Evolutionary conservation across 2,888 invertebrate genomes (phyloP).

Genomic region (Sphaeridia pumilis): DNA sequence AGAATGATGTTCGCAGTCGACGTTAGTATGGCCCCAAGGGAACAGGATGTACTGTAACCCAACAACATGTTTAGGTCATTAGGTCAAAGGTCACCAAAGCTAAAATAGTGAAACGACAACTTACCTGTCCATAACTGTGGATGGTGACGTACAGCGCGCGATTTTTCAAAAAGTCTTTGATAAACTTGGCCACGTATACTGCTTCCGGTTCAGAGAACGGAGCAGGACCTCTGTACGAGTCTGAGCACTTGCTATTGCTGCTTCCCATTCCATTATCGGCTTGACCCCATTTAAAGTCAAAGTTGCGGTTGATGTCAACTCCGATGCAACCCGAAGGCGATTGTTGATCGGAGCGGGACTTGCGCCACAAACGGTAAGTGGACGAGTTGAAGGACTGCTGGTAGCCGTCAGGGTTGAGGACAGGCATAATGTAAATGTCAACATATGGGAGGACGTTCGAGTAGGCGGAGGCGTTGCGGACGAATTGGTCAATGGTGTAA

Average conservation of each 20-base stretch:
- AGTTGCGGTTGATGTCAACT: slow-evolving; percentile 12
- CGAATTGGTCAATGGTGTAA: slow-evolving; percentile 39
- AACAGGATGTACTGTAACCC: slow-evolving; percentile 9
- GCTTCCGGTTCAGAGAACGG: slow-evolving; percentile 70
- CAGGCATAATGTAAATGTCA: slow-evolving; percentile 61
- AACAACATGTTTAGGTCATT: no score
- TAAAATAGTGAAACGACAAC: no score
- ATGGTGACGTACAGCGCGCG: slow-evolving; percentile 8
- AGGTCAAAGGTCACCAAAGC: no score
- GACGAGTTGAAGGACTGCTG: slow-evolving; percentile 9
- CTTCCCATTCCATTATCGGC: slow-evolving; percentile 2
- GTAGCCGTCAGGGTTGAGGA: slow-evolving; percentile 66
- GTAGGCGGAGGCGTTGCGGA: slow-evolving; percentile 9
- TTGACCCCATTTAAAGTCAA: slow-evolving; percentile 10
- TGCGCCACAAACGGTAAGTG: slow-evolving; percentile 56
- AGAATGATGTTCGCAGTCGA: slow-evolving; percentile 1
- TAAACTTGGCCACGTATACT: slow-evolving; percentile 48
- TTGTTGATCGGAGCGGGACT: slow-evolving; percentile 48
- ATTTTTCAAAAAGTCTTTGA: background rate
- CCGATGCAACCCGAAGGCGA: slow-evolving; percentile 7
- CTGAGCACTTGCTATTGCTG: slow-evolving; percentile 7
- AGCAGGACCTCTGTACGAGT: slow-evolving; percentile 51
- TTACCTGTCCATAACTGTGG: slow-evolving; percentile 13
- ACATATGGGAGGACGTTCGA: slow-evolving; percentile 38
- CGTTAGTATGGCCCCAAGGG: slow-evolving; percentile 13